These are phyloP conservation scores for Cyclina sinensis DNA, from an alignment of 1,140 invertebrate species.

Conservation along the genomic window DNA sequence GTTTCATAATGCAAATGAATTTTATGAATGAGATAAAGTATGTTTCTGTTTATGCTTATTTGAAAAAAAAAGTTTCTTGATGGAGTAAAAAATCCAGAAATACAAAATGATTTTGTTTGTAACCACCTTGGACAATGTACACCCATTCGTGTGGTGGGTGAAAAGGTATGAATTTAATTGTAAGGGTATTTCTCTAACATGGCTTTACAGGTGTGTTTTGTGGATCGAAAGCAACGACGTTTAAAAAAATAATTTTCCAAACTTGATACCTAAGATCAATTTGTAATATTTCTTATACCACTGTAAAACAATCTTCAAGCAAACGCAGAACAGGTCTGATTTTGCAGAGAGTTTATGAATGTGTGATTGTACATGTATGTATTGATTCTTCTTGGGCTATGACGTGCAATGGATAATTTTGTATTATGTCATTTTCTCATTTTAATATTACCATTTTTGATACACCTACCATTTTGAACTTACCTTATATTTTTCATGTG, in stretches of 20 bases:
- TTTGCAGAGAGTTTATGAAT: background rate
- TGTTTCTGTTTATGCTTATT: background rate
- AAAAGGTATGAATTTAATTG: too few relatives aligned
- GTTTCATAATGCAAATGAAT: slow-evolving; percentile 48
- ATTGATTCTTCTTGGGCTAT: slow-evolving; percentile 9
- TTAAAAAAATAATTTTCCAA: too few relatives aligned
- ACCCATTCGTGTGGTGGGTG: background rate
- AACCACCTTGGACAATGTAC: background rate
- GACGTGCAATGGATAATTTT: slow-evolving; percentile 11
- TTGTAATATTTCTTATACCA: too few relatives aligned
- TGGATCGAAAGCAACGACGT: too few relatives aligned
- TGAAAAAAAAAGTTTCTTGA: background rate
- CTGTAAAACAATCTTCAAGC: too few relatives aligned
- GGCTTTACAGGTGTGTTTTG: too few relatives aligned
- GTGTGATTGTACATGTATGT: background rate
- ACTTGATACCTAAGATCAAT: too few relatives aligned
- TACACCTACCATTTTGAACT: background rate
- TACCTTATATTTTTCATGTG: background rate
- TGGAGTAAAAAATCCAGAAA: background rate
- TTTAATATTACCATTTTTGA: background rate
- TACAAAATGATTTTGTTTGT: background rate
- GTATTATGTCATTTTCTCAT: slow-evolving; percentile 6
- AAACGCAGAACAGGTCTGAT: too few relatives aligned
- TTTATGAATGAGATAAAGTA: slow-evolving; percentile 3
- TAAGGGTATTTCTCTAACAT: too few relatives aligned